Evolutionary conservation across 2,113 vertebrate species (phyloP).

Genomic region (Pomatorhinus ruficollis): DNA sequence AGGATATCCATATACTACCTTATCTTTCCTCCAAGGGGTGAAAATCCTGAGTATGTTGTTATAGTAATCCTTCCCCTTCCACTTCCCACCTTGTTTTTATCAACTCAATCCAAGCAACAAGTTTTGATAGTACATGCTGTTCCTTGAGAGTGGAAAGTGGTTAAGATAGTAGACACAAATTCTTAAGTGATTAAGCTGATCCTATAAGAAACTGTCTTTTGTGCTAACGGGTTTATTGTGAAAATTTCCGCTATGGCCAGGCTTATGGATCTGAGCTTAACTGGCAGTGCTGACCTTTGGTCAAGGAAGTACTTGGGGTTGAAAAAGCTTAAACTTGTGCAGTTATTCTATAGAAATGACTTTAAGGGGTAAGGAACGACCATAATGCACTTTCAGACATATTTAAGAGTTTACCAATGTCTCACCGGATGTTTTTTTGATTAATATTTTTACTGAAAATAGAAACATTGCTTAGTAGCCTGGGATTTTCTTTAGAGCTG

Average conservation of each 20-base stretch:
- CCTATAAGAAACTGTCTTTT: not conserved
- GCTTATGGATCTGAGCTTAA: not conserved
- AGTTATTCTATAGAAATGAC: not conserved
- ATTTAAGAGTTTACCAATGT: not conserved
- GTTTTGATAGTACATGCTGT: not conserved
- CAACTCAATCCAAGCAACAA: not conserved
- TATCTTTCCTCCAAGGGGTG: not conserved
- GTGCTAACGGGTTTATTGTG: not conserved
- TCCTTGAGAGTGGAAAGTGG: not conserved
- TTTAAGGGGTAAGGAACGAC: not conserved
- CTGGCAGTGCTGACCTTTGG: not conserved
- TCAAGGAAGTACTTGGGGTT: not conserved
- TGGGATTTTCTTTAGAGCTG: not conserved
- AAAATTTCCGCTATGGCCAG: not conserved
- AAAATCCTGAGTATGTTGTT: not conserved
- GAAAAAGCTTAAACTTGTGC: not conserved
- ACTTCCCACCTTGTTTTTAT: not conserved
- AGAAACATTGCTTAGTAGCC: not conserved
- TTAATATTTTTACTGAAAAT: not conserved
- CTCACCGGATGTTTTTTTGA: not conserved
- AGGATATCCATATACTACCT: not conserved
- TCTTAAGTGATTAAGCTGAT: not conserved
- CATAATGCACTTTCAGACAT: not conserved
- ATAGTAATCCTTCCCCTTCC: not conserved
- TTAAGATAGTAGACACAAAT: not conserved